These are phyloP conservation scores for Oncorhynchus kisutch DNA, from an alignment of 2,113 vertebrate genomes.

Conservation along the genomic window DNA sequence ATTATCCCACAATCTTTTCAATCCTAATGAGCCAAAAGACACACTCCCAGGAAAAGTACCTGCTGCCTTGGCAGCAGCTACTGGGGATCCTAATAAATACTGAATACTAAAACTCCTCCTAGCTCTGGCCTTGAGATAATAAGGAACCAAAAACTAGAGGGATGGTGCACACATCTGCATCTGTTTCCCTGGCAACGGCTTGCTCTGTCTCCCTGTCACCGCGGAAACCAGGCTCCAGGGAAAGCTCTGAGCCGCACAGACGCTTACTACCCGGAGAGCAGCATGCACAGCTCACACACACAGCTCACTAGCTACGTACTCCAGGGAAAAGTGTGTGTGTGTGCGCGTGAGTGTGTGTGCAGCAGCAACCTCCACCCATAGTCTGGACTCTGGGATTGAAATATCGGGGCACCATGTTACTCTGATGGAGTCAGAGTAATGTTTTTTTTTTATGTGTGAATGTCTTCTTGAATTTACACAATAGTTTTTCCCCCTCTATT, in stretches of 20 bases:
- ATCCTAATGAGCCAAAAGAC: conserved; percentile 25
- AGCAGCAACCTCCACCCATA: background rate
- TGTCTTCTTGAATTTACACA: too few species aligned
- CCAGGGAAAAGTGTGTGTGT: background rate
- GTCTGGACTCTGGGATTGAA: too few species aligned
- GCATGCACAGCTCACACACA: background rate
- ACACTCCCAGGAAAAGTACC: background rate
- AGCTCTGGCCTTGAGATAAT: conserved; percentile 36
- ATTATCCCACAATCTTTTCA: conserved; percentile 18
- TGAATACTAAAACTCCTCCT: conserved; percentile 1
- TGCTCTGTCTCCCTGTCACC: conserved; percentile 47
- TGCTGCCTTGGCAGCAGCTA: too few species aligned
- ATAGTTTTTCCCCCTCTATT: too few species aligned
- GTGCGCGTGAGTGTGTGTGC: conserved; percentile 10
- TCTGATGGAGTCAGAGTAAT: too few species aligned
- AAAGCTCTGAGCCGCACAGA: background rate
- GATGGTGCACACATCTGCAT: conserved; percentile 49
- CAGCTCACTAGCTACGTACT: conserved; percentile 1
- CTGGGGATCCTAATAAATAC: too few species aligned
- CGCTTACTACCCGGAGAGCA: conserved; percentile 13
- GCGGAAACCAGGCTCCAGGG: conserved; percentile 37
- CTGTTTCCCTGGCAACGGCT: conserved; percentile 72
- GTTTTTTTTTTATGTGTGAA: too few species aligned
- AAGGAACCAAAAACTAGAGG: conserved; percentile 37
- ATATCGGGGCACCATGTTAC: too few species aligned